Evolutionary conservation across 2,797 vertebrate genomes (phyloP).

Genomic region (Ibycter americanus): DNA sequence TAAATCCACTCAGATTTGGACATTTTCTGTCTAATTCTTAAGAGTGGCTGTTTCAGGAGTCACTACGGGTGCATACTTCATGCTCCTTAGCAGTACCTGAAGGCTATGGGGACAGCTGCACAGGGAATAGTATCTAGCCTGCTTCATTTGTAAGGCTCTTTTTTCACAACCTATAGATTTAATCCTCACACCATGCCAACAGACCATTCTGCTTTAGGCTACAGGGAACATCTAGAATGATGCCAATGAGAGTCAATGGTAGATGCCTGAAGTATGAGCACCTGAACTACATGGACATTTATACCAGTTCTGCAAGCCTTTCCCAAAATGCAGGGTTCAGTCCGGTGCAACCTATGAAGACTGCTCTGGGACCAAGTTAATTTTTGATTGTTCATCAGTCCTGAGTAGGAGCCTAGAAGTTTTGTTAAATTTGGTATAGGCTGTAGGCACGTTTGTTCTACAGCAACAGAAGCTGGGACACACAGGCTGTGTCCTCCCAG

Average conservation of each 20-base stretch:
- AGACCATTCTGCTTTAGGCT: not conserved
- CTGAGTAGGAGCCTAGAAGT: not conserved
- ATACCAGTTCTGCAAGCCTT: not conserved
- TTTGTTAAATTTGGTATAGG: not conserved
- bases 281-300: not conserved
- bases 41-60: not conserved
- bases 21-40: not conserved
- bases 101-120: not conserved
- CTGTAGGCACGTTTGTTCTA: not conserved
- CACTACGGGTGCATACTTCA: not conserved
- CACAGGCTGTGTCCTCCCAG: not conserved
- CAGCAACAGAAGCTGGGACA: not conserved
- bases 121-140: not conserved
- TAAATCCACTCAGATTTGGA: not conserved
- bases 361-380: not conserved
- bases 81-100: not conserved
- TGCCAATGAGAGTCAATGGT: accelerated
- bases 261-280: not conserved
- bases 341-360: not conserved
- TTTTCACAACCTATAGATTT: not conserved
- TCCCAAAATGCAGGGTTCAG: not conserved
- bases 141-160: not conserved
- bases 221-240: not conserved
- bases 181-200: not conserved
- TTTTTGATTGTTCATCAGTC: not conserved